A percentile compares a stretch with the other conserved stretches of the same genome.
Evolutionary conservation across 2,797 vertebrate genomes (phyloP).

Genomic region (Xerus rutilus): DNA sequence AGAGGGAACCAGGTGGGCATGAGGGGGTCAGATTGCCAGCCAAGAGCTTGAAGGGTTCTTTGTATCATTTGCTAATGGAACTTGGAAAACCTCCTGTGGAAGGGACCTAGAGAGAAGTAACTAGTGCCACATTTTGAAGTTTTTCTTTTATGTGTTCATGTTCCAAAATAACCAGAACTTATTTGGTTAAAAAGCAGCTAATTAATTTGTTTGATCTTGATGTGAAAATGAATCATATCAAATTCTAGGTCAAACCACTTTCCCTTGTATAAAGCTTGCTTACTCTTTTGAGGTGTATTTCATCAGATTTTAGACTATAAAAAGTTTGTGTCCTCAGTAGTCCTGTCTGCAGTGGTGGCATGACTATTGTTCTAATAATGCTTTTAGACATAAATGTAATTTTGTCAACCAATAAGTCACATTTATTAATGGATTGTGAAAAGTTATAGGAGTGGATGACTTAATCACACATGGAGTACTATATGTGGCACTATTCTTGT

Average conservation of each 20-base stretch:
- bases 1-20: background rate
- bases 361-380: background rate
- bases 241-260: slow-evolving; percentile 68
- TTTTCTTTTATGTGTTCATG: slow-evolving; percentile 20
- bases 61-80: background rate
- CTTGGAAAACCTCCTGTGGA: background rate
- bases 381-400: background rate
- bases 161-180: slow-evolving; percentile 27
- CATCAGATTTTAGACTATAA: background rate
- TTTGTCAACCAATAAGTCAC: slow-evolving; percentile 37
- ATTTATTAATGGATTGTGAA: slow-evolving; percentile 29
- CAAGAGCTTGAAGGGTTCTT: background rate
- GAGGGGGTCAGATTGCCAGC: background rate
- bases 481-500: background rate
- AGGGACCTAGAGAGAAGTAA: background rate
- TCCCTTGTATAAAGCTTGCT: slow-evolving; percentile 64
- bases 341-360: background rate
- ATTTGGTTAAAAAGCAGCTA: slow-evolving; percentile 71
- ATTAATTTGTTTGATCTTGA: slow-evolving; percentile 78
- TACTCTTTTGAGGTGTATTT: slow-evolving; percentile 71
- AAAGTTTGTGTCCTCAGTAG: slow-evolving; percentile 45
- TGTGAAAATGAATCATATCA: slow-evolving; percentile 70
- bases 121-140: background rate
- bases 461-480: background rate
- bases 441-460: background rate